Evolutionary conservation across 2,888 invertebrate genomes (phyloP).

Genomic region (Parnassius smintheus): DNA sequence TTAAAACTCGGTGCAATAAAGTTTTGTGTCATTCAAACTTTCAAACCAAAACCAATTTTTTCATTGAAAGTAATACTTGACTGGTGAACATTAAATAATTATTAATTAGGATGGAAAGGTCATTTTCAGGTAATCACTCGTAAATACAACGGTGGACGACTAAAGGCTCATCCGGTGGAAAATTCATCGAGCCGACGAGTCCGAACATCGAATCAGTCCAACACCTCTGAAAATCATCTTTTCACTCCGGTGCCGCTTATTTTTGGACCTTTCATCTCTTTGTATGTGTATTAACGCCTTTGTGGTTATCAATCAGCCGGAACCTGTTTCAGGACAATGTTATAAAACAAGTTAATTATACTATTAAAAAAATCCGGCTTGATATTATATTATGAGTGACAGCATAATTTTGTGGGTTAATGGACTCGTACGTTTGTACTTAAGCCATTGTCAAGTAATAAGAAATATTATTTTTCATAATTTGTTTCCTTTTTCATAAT

Average conservation of each 20-base stretch:
- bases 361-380: no score
- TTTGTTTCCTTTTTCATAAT: no score
- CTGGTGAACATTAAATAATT: slow-evolving; percentile 13
- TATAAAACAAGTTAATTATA: neutral
- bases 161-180: slow-evolving; percentile 76
- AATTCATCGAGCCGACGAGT: slow-evolving; percentile 77
- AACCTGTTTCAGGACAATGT: slow-evolving; percentile 7
- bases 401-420: no score
- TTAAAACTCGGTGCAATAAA: no score
- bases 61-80: neutral
- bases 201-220: slow-evolving; percentile 70
- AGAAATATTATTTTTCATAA: no score
- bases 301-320: slow-evolving; percentile 44
- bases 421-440: no score
- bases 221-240: slow-evolving; percentile 78
- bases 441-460: no score
- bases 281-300: slow-evolving; percentile 67
- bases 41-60: no score
- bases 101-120: slow-evolving; percentile 64
- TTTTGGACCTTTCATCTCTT: slow-evolving; percentile 78
- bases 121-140: slow-evolving; percentile 70
- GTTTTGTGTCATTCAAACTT: no score
- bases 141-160: slow-evolving; percentile 73
- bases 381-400: no score
- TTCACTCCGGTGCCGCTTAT: slow-evolving; percentile 74